Percentiles rank a stretch among this genome's conserved stretches.
Conservation (phyloP, 2,888 invertebrate species). For the Criorhina ranunculi region DNA sequence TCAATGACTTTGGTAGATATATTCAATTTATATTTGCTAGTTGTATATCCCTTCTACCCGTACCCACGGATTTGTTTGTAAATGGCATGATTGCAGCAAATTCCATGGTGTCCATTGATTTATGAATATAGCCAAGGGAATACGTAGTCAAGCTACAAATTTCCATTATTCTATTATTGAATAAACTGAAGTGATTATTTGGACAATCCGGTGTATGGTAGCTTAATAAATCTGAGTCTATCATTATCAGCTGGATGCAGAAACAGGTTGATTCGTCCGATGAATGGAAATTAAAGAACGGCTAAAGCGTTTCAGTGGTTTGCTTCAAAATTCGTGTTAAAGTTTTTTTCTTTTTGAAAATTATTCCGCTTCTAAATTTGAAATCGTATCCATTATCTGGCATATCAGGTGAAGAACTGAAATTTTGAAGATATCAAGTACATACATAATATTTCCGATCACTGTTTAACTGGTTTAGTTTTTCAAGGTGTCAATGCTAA, state of each 20-base stretch:
- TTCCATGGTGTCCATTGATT: background rate
- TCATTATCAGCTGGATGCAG: conserved; percentile 24
- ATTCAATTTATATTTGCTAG: conserved; percentile 31
- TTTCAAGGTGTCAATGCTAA: too few species aligned
- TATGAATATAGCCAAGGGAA: background rate
- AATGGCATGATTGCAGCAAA: conserved; percentile 24
- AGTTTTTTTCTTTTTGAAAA: too few species aligned
- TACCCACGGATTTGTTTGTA: conserved; percentile 10
- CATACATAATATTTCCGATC: too few species aligned
- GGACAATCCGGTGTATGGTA: conserved; percentile 14
- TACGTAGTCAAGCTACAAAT: background rate
- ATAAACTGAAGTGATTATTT: conserved; percentile 42
- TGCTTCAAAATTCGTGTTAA: too few species aligned
- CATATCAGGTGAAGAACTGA: too few species aligned
- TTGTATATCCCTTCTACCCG: background rate
- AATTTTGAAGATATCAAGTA: too few species aligned
- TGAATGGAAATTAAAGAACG: conserved; percentile 1
- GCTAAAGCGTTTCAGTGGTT: too few species aligned
- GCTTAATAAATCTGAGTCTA: conserved; percentile 29
- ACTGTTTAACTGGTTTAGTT: too few species aligned
- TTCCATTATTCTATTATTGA: conserved; percentile 34
- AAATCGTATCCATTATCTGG: too few species aligned
- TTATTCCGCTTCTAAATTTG: too few species aligned
- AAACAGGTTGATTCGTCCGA: conserved; percentile 7
- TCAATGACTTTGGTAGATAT: conserved; percentile 9